Conservation (phyloP, 2,797 vertebrate species). For the Okamejei kenojei region DNA sequence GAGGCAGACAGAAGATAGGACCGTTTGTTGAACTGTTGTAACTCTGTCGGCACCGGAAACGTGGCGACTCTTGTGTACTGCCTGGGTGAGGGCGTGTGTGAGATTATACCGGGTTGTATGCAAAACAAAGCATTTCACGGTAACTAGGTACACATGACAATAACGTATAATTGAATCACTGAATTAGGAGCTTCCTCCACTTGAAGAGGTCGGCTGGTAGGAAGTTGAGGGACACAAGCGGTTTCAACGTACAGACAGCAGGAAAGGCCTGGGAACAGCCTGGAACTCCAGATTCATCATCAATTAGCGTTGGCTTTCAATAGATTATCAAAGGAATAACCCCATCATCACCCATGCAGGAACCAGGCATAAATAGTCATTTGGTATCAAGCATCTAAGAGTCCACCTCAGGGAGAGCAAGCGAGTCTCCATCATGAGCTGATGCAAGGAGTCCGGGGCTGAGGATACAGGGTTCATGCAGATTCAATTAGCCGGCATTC, state of each 20-base stretch:
- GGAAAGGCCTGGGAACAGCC: neutral
- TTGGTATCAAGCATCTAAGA: constrained; percentile 28
- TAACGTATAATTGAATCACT: too few relatives aligned
- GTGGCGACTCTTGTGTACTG: too few relatives aligned
- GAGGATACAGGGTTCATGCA: constrained; percentile 42
- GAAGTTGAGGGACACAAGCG: neutral
- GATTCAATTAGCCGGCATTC: constrained; percentile 41
- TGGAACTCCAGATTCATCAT: neutral
- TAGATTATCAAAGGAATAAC: constrained; percentile 37
- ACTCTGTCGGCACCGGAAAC: too few relatives aligned
- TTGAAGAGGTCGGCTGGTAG: neutral
- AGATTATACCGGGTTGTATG: too few relatives aligned
- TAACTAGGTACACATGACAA: too few relatives aligned
- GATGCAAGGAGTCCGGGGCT: constrained; percentile 43
- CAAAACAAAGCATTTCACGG: too few relatives aligned
- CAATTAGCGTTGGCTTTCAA: neutral
- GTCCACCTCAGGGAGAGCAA: constrained; percentile 44
- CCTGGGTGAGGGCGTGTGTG: too few relatives aligned
- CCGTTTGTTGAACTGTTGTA: too few relatives aligned
- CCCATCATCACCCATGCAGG: constrained; percentile 40
- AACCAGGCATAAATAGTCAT: constrained; percentile 36
- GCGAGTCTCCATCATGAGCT: constrained; percentile 43
- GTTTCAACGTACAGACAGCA: neutral
- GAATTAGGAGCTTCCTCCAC: neutral
- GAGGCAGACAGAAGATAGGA: too few relatives aligned